Evolutionary conservation across 2,113 vertebrate species (phyloP).

Genomic region (Tympanuchus pallidicinctus): DNA sequence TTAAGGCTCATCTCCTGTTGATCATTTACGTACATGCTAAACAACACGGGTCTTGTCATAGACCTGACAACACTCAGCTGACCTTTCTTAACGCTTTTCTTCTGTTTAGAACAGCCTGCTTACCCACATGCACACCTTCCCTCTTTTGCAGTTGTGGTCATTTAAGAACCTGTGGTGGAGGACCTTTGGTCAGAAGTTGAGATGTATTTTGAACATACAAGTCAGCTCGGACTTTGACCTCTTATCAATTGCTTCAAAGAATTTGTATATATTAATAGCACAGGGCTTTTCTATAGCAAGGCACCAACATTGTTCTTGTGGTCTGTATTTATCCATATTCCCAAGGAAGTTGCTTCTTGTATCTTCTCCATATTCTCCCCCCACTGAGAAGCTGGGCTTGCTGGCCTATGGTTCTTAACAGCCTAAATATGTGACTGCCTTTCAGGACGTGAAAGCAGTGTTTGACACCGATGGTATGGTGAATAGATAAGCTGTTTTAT

Average conservation of each 20-base stretch:
- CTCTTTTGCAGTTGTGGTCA: neutral
- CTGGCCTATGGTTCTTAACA: neutral
- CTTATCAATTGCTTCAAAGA: neutral
- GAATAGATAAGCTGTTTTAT: neutral
- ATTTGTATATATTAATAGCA: neutral
- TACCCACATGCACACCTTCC: neutral
- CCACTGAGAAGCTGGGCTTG: neutral
- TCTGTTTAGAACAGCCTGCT: neutral
- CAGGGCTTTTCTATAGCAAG: neutral
- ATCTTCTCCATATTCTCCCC: neutral
- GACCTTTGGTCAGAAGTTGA: neutral
- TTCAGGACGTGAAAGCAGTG: neutral
- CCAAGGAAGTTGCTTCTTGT: accelerated
- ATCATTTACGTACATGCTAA: neutral
- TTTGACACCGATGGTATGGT: neutral
- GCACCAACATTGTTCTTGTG: neutral
- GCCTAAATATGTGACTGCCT: neutral
- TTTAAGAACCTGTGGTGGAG: neutral
- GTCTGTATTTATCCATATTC: accelerated
- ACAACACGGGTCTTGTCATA: neutral
- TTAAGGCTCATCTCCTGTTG: neutral
- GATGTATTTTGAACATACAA: neutral
- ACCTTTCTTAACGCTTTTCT: neutral
- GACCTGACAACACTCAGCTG: neutral
- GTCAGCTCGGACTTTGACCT: neutral